Evolutionary conservation across 2,888 invertebrate genomes (phyloP).

Genomic region (Ectemnius continuus): DNA sequence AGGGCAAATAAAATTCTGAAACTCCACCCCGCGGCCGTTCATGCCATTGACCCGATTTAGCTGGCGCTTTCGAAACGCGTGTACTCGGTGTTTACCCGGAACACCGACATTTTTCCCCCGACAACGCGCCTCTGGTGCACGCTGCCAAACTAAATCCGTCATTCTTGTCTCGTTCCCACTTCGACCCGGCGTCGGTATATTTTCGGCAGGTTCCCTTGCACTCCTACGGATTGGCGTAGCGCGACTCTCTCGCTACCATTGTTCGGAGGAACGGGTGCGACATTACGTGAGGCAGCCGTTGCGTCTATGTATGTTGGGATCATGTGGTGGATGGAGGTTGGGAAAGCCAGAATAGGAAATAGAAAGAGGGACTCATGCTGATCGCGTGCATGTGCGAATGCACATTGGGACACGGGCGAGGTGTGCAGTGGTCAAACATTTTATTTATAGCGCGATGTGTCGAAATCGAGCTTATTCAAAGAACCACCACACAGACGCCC

Average conservation of each 20-base stretch:
- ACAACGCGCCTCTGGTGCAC: not conserved
- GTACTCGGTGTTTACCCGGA: constrained; percentile 5
- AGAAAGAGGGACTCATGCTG: not conserved
- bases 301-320: not conserved
- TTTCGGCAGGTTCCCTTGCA: not conserved
- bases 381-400: constrained; percentile 2
- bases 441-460: constrained; percentile 44
- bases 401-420: not conserved
- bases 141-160: not conserved
- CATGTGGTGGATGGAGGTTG: not conserved
- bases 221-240: too few species aligned
- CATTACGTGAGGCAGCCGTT: too few species aligned
- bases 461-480: constrained; percentile 42
- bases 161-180: not conserved
- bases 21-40: not conserved
- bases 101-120: not conserved
- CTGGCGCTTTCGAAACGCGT: not conserved
- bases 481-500: constrained; percentile 17
- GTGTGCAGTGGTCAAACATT: constrained; percentile 22
- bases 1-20: too few species aligned
- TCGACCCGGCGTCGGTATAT: not conserved
- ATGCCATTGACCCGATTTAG: constrained; percentile 7
- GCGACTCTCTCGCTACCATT: too few species aligned
- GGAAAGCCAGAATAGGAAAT: too few species aligned
- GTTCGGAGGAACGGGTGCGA: too few species aligned